Evolutionary conservation across 2,113 vertebrate species (phyloP).

Genomic region (Sceloporus tristichus): DNA sequence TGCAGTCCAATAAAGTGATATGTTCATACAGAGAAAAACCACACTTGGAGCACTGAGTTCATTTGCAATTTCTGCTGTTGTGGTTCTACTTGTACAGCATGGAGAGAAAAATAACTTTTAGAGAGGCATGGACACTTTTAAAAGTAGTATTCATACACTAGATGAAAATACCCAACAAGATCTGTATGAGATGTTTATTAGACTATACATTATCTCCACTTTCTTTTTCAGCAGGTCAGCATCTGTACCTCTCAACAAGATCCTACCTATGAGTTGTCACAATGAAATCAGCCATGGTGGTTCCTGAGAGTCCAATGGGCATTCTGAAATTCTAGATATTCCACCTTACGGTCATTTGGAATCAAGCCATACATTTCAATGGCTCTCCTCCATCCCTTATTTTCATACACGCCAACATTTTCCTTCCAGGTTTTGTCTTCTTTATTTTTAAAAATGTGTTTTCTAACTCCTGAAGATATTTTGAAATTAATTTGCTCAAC

Average conservation of each 20-base stretch:
- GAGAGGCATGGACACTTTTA: neutral
- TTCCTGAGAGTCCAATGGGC: neutral
- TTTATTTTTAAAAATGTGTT: neutral
- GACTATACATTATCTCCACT: neutral
- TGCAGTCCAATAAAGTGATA: neutral
- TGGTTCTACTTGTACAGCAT: neutral
- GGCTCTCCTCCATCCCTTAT: neutral
- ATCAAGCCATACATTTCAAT: neutral
- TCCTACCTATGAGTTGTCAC: neutral
- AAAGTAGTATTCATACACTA: neutral
- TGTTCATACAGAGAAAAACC: conserved; percentile 4
- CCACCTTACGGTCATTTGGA: neutral
- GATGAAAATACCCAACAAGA: neutral
- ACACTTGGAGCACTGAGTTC: neutral
- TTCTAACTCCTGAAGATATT: neutral
- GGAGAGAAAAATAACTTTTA: neutral
- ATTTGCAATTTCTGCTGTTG: neutral
- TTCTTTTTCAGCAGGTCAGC: neutral
- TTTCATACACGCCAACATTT: neutral
- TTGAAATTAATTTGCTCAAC: neutral
- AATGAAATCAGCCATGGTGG: neutral
- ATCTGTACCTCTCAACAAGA: neutral
- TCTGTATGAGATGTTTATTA: neutral
- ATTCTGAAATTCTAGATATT: neutral
- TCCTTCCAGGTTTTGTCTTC: neutral